Conservation (phyloP, 2,113 vertebrate species). For the Ammospiza caudacuta region DNA sequence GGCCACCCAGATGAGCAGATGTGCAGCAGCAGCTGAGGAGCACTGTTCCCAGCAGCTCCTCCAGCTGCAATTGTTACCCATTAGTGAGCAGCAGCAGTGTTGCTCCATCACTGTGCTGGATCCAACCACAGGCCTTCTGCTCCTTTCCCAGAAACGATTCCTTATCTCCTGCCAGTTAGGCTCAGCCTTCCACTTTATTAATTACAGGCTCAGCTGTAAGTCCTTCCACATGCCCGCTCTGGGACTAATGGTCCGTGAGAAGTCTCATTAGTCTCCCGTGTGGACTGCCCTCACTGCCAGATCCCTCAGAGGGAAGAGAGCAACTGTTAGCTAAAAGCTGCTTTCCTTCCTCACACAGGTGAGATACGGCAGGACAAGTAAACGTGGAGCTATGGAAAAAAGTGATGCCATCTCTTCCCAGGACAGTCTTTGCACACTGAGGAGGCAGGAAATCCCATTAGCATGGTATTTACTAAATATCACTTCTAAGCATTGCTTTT, state of each 20-base stretch:
- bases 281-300: neutral
- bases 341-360: neutral
- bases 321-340: neutral
- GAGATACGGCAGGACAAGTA: neutral
- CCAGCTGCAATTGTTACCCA: neutral
- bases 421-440: neutral
- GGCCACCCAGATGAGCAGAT: conserved; percentile 5
- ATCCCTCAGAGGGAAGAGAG: neutral
- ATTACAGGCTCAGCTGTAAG: conserved; percentile 10
- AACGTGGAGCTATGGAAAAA: neutral
- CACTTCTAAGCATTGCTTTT: neutral
- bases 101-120: neutral
- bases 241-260: conserved; percentile 1
- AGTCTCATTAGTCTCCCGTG: neutral
- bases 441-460: neutral
- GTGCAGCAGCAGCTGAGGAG: neutral
- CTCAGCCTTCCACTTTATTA: conserved; percentile 14
- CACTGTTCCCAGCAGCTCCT: neutral
- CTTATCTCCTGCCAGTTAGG: neutral
- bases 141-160: neutral
- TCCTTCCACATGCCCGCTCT: neutral
- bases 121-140: neutral
- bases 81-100: neutral
- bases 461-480: neutral
- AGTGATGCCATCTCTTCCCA: neutral